Evolutionary conservation across 2,113 vertebrate species (phyloP), one percentile per base, ranked within the genome.

Genomic region (Petromus typicus): DNA sequence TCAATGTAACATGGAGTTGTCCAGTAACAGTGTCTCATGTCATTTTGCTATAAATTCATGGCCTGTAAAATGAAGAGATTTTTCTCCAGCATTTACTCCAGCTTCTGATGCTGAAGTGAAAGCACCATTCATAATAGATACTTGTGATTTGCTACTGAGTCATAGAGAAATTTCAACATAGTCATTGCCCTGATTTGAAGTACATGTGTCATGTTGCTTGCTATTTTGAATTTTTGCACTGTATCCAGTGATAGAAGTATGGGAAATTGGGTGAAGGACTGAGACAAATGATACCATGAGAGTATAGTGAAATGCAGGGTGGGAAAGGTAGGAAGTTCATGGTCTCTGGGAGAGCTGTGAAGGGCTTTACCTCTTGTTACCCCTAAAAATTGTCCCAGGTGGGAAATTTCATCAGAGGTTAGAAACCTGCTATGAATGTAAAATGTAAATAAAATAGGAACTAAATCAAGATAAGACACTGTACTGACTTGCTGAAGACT

Each of bases 381-480:
- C 30, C 18, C 23, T 54, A 67, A 56, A 76, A 25, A 51, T 1
- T n/a, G 37, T 51, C 48, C 57, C 27, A 78, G 32, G n/a, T 94
- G 34, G n/a, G 90, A 96, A 95, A 89, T 66, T 71, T 0, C 86
- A 95, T 95, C 30, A 1, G 4, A 8, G 3, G 0, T 80, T 5
- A 6, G 83, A 91, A 96, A 6, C 1, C 32, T 81, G 54, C 34
- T 81, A 43, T 34, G 90, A 93, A 88, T 78, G 56, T 27, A 85
- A 82, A 16, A 91, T 51, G 61, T n/a, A 67, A 25, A 82, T 95
- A 54, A 90, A 91, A 56, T 61, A 96, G 3, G 79, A 92, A 61
- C 12, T 83, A 97, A 97, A 96, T 95, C 1, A 93, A 96, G 18
- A 83, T 45, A 73, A 66, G 59, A 34, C 34, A 80, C 48, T 30